These are phyloP conservation scores for Tenthredo mesomela DNA, from an alignment of 2,888 invertebrate genomes.

Conservation along the genomic window DNA sequence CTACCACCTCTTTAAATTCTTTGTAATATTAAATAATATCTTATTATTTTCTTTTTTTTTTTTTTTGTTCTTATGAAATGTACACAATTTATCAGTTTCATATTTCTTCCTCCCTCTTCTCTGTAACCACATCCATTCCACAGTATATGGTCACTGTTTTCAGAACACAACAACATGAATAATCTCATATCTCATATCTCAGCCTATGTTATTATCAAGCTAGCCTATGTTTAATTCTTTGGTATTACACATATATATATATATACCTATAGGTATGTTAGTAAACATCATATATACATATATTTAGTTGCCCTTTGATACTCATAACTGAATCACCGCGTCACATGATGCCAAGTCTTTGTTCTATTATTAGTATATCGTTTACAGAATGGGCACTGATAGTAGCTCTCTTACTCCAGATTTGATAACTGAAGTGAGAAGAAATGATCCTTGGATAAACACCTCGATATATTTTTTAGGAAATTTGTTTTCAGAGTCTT, in stretches of 20 bases:
- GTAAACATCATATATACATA: not conserved
- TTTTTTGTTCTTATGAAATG: not conserved
- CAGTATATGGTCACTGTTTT: not conserved
- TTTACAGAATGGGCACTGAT: not conserved
- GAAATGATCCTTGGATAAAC: conserved; percentile 13
- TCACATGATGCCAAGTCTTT: conserved; percentile 40
- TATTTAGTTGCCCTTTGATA: conserved; percentile 28
- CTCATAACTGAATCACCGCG: conserved; percentile 39
- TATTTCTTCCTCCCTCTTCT: not conserved
- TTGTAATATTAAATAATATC: not conserved
- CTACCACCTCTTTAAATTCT: not conserved
- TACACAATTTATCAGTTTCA: not conserved
- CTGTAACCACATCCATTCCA: not conserved
- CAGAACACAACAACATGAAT: not conserved
- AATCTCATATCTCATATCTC: conserved; percentile 23
- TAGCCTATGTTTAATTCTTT: not conserved
- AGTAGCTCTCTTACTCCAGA: not conserved
- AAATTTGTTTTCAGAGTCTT: not conserved
- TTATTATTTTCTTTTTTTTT: no score
- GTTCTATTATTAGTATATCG: conserved; percentile 20
- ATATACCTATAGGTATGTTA: not conserved
- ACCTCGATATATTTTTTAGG: not conserved
- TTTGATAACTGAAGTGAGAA: conserved; percentile 19
- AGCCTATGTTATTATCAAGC: conserved; percentile 10
- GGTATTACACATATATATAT: no score